phyloP scores from a whole-genome alignment of 2,113 vertebrate genomes.

The Bos javanicus region DNA sequence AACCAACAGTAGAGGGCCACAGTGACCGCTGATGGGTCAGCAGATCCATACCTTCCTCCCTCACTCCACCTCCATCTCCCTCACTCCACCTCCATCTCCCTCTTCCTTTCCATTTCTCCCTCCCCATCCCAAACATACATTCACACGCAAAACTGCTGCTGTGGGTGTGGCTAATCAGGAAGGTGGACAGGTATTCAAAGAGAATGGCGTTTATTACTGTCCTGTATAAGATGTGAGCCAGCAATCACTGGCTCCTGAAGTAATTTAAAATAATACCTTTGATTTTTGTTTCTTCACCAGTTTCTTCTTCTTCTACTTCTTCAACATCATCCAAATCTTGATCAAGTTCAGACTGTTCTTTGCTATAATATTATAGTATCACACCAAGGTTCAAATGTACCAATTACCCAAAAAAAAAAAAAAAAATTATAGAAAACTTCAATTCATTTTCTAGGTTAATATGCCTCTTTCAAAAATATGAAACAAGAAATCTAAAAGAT shows the following conservation, averaged over 20 bases:
- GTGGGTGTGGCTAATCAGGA: neutral
- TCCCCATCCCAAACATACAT: neutral
- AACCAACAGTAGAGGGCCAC: neutral
- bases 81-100: neutral
- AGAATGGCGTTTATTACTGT: neutral
- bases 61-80: neutral
- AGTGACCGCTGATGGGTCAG: neutral
- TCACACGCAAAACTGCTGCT: neutral
- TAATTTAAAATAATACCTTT: slow-evolving; percentile 88
- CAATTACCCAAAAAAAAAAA: slow-evolving; percentile 41
- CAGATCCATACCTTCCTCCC: neutral
- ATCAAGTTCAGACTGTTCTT: slow-evolving; percentile 97
- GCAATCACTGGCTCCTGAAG: slow-evolving; percentile 49
- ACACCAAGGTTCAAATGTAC: slow-evolving; percentile 67
- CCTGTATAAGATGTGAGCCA: neutral
- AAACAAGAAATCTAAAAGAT: slow-evolving; percentile 5
- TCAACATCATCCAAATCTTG: slow-evolving; percentile 99
- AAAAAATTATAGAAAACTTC: slow-evolving; percentile 52
- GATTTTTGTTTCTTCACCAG: slow-evolving; percentile 93
- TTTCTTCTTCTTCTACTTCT: slow-evolving; percentile 96
- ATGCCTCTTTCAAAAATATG: slow-evolving; percentile 40
- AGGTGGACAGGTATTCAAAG: neutral
- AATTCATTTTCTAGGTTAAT: slow-evolving; percentile 50
- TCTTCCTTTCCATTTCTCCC: neutral
- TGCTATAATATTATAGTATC: slow-evolving; percentile 83